A percentile compares a stretch with the other conserved stretches of the same genome.
Conservation (phyloP, 2,113 vertebrate genomes). For the Etheostoma spectabile region DNA sequence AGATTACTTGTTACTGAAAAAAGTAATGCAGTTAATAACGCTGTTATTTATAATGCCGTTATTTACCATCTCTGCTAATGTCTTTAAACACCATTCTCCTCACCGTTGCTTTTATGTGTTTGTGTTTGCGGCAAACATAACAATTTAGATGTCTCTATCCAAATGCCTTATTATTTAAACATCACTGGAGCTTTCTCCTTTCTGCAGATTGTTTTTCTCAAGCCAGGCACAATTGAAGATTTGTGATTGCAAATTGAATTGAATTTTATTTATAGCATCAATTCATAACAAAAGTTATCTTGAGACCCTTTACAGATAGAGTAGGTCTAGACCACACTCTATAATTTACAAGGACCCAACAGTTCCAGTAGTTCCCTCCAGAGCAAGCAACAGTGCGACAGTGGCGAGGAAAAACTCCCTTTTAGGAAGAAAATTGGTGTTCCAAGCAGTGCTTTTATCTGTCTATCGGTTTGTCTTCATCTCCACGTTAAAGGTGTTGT, state of each 20-base stretch:
- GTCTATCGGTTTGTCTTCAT: slow-evolving; percentile 60
- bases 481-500: slow-evolving; percentile 59
- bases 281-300: too few relatives aligned
- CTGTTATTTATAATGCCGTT: too few relatives aligned
- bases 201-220: slow-evolving; percentile 70
- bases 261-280: too few relatives aligned
- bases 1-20: too few relatives aligned
- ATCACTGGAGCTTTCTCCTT: slow-evolving; percentile 70
- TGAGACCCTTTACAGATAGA: too few relatives aligned
- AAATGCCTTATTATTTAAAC: slow-evolving; percentile 79
- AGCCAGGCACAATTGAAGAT: slow-evolving; percentile 63
- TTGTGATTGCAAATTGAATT: slow-evolving; percentile 48
- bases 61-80: slow-evolving; percentile 9
- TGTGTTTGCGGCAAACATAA: slow-evolving; percentile 67
- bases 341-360: too few relatives aligned
- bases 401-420: too few relatives aligned
- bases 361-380: too few relatives aligned
- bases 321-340: too few relatives aligned
- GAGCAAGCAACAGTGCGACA: too few relatives aligned
- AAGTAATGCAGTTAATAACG: too few relatives aligned
- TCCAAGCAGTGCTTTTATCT: slow-evolving; percentile 60
- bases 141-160: slow-evolving; percentile 74
- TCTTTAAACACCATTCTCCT: slow-evolving; percentile 60
- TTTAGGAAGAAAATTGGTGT: slow-evolving; percentile 57
- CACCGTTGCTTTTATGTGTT: slow-evolving; percentile 65